Base-by-base conservation (phyloP, 2,888 invertebrate species). In the Noctua comes region DNA sequence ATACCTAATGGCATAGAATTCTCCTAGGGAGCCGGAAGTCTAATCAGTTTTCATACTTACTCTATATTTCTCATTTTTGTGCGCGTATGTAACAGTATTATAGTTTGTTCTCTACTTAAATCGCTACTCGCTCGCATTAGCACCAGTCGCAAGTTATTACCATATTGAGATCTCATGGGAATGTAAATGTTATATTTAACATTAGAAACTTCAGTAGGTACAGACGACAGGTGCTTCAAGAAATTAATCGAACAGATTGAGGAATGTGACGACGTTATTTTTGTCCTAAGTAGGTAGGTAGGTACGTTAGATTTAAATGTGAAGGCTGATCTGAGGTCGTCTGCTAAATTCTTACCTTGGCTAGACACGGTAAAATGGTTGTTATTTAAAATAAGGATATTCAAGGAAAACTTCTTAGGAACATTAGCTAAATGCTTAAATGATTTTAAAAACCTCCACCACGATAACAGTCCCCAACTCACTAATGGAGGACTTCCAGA, bases 131-230 rank as follows among this genome's bases (percentile, higher is more conserved):
- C 74, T 1, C 18, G 31, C 59, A 48, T 13, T 64, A 8, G 10
- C 48, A 84, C 66, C 7, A 6, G 16, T 1, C 6, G 43, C 43
- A 46, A 27, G 51, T 43, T 40, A 75, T 79, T 73, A 75, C 13
- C 77, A 73, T 77, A 65, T 51, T 85, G 31, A 77, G 65, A 83
- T 75, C 80, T 79, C 78, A 79, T 84, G 88, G 76, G 76, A 81
- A 84, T 77, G 64, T 69, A 62, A 72, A 78, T 76, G 66, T 80
- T 81, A 86, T 73, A 77, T 77, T 76, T 82, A 71, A 68, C 46
- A 82, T 73, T 70, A 82, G 64, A 77, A 76, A 88, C 77, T 82
- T 70, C 31, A 75, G 27, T n/a, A n/a, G n/a, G n/a, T 51, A 31
- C 40, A 66, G 73, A 64, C 62, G 31, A 48, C 70, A 75, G 72